Evolutionary conservation across 2,888 invertebrate genomes (phyloP).

Genomic region (Athalia rosae): DNA sequence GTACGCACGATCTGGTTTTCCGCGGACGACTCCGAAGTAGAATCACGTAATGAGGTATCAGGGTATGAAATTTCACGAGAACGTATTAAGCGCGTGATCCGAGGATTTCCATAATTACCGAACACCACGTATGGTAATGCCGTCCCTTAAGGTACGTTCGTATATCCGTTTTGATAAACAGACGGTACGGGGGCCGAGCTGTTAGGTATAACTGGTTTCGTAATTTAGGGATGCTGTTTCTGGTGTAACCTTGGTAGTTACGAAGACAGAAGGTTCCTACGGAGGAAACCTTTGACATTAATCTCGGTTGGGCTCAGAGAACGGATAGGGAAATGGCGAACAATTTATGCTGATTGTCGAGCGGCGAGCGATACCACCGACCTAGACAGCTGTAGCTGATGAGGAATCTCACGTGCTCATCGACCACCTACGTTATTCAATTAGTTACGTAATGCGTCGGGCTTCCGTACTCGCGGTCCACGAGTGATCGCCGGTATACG

Average conservation of each 20-base stretch:
- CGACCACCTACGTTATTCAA: background rate
- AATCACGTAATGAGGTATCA: too few relatives aligned
- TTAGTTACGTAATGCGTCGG: too few relatives aligned
- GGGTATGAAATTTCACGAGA: too few relatives aligned
- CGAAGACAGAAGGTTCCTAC: slow-evolving; percentile 7
- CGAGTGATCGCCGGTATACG: too few relatives aligned
- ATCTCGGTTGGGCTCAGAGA: slow-evolving; percentile 28
- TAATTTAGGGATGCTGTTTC: slow-evolving; percentile 15
- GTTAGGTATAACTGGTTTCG: slow-evolving; percentile 1
- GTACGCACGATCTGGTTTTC: too few relatives aligned
- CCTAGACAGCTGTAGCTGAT: background rate
- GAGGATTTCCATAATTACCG: background rate
- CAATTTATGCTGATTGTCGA: slow-evolving; percentile 53
- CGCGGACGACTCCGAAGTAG: too few relatives aligned
- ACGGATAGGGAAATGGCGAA: slow-evolving; percentile 41
- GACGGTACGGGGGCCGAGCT: background rate
- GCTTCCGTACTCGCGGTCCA: too few relatives aligned
- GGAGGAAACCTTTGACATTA: slow-evolving; percentile 37
- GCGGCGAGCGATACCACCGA: background rate
- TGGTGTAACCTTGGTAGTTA: background rate
- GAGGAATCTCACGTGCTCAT: background rate
- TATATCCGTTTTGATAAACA: slow-evolving; percentile 29
- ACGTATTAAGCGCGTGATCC: too few relatives aligned
- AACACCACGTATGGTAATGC: background rate
- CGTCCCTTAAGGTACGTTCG: background rate